These are phyloP conservation scores for Fregetta grallaria DNA, from an alignment of 2,113 vertebrate species.

Conservation along the genomic window DNA sequence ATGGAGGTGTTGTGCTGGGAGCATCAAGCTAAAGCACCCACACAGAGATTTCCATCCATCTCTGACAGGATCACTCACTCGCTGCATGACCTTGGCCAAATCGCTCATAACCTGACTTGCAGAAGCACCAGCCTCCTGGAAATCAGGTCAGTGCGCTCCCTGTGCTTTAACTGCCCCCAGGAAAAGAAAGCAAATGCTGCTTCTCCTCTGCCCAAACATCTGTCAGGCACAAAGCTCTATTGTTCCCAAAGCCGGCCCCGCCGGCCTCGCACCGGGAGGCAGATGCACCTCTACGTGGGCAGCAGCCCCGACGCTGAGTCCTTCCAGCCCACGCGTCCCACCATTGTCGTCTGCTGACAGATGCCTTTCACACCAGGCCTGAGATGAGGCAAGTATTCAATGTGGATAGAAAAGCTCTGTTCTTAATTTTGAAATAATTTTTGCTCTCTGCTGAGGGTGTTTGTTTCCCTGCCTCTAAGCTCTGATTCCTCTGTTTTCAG, in stretches of 20 bases:
- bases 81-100: not conserved
- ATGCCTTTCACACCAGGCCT: not conserved
- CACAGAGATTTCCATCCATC: not conserved
- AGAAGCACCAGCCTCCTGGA: not conserved
- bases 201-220: not conserved
- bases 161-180: not conserved
- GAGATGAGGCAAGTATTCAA: fast-evolving
- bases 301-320: not conserved
- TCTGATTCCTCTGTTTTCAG: not conserved
- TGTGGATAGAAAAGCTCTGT: not conserved
- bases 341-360: not conserved
- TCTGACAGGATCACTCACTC: not conserved
- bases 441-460: not conserved
- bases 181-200: not conserved
- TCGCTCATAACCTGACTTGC: not conserved
- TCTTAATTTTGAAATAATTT: not conserved
- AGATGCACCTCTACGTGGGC: not conserved
- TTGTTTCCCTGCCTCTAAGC: not conserved
- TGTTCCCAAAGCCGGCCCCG: not conserved
- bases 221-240: slow-evolving; percentile 15
- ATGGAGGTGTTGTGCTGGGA: not conserved
- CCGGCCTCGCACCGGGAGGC: not conserved
- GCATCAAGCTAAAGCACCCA: not conserved
- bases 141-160: not conserved
- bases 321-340: not conserved